These are phyloP conservation scores for Cremastinae sp. DNA, from an alignment of 2,888 invertebrate genomes.

Conservation along the genomic window DNA sequence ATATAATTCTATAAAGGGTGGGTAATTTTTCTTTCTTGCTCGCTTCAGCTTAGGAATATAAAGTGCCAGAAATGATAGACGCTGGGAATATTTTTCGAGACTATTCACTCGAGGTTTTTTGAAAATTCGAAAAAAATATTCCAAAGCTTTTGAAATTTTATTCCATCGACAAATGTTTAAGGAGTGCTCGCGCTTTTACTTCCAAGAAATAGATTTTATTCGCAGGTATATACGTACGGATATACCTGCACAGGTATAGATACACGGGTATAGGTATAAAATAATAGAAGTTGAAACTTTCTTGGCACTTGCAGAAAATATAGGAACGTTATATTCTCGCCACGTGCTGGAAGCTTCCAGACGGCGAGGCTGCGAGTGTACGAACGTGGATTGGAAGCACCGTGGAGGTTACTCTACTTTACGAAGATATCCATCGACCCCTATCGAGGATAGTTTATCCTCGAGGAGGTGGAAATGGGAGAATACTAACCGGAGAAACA, in stretches of 20 bases:
- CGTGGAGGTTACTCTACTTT: conserved; percentile 47
- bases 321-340: conserved; percentile 49
- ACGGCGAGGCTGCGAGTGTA: background rate
- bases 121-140: too few species aligned
- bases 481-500: conserved; percentile 44
- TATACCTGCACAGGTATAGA: background rate
- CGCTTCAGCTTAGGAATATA: too few species aligned
- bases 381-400: background rate
- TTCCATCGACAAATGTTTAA: too few species aligned
- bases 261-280: too few species aligned
- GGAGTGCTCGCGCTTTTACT: too few species aligned
- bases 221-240: background rate
- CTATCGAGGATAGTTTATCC: conserved; percentile 61
- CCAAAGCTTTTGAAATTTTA: too few species aligned
- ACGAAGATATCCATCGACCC: conserved; percentile 59
- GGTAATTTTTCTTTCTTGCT: too few species aligned
- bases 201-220: too few species aligned
- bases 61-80: background rate
- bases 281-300: conserved; percentile 31
- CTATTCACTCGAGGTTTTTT: too few species aligned
- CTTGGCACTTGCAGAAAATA: conserved; percentile 32
- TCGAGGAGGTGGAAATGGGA: conserved; percentile 31
- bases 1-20: too few species aligned
- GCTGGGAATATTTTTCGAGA: background rate
- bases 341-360: conserved; percentile 24